A percentile compares a stretch with the other conserved stretches of the same genome.
Conservation (phyloP, 2,113 vertebrate species). For the Macquaria australasica region DNA sequence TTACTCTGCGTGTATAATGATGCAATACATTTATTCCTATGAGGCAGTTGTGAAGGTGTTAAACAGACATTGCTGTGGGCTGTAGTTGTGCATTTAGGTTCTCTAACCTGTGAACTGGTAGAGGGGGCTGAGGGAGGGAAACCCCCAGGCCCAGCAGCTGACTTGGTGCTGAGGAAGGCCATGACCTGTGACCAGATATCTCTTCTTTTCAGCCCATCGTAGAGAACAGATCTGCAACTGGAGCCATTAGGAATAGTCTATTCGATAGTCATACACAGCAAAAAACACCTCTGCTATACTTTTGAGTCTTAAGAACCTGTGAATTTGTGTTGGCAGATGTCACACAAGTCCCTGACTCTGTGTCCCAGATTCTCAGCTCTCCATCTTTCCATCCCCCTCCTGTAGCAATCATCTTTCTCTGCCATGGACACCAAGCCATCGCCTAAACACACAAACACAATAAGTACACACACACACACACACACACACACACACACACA, state of each 20-base stretch:
- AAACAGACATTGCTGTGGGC: neutral
- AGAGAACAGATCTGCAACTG: constrained; percentile 86
- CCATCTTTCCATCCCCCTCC: constrained; percentile 87
- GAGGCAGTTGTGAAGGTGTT: neutral
- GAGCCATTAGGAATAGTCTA: neutral
- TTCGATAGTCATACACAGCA: neutral
- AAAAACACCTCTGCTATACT: neutral
- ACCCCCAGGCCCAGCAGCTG: constrained; percentile 82
- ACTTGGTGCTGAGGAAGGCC: constrained; percentile 81
- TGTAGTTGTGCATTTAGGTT: neutral
- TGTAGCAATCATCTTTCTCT: constrained; percentile 80
- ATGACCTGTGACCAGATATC: constrained; percentile 81
- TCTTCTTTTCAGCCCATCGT: constrained; percentile 81
- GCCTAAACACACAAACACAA: constrained; percentile 71
- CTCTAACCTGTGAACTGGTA: constrained; percentile 78
- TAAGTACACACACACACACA: neutral
- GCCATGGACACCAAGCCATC: constrained; percentile 88
- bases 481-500: neutral
- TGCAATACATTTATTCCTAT: neutral
- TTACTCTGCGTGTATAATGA: constrained; percentile 12
- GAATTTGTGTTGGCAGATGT: constrained; percentile 80
- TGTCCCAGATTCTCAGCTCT: constrained; percentile 84
- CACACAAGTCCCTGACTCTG: constrained; percentile 74
- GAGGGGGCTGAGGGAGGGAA: constrained; percentile 68
- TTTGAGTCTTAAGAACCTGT: constrained; percentile 81